Conservation (phyloP, 2,888 invertebrate genomes). For the Poecilobothrus nobilitatus region DNA sequence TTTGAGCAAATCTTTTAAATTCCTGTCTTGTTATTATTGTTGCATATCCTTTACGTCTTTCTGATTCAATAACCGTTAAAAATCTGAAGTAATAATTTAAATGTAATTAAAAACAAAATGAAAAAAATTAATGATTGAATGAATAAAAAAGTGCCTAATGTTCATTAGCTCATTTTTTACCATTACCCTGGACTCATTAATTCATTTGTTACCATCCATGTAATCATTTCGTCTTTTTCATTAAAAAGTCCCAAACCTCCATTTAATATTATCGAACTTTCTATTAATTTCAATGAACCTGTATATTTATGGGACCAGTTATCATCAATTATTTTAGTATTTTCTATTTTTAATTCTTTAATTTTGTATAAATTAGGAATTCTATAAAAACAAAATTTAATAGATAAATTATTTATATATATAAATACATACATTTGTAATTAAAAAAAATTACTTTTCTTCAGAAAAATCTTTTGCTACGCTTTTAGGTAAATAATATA, state of each 20-base stretch:
- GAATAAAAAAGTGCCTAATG: too few species aligned
- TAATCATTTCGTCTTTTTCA: slow-evolving; percentile 15
- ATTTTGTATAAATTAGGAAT: slow-evolving; percentile 16
- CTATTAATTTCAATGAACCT: slow-evolving; percentile 18
- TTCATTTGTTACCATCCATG: slow-evolving; percentile 22
- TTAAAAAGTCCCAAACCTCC: slow-evolving; percentile 20
- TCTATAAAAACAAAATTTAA: slow-evolving; percentile 11
- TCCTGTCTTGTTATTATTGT: slow-evolving; percentile 17
- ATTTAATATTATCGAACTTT: slow-evolving; percentile 18
- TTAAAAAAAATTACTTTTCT: neutral
- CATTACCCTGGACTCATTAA: slow-evolving; percentile 19
- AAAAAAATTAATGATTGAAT: neutral
- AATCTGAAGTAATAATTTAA: slow-evolving; percentile 16
- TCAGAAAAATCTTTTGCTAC: neutral
- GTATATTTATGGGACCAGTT: slow-evolving; percentile 21
- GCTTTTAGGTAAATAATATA: slow-evolving; percentile 18
- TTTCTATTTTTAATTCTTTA: slow-evolving; percentile 7
- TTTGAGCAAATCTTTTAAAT: slow-evolving; percentile 18
- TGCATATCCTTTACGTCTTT: slow-evolving; percentile 20
- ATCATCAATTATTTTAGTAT: slow-evolving; percentile 20
- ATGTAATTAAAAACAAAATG: neutral
- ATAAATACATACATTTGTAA: neutral
- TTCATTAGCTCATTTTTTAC: too few species aligned
- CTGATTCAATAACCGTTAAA: slow-evolving; percentile 17
- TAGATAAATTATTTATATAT: neutral